These are phyloP conservation scores for Narcine bancroftii DNA, from an alignment of 2,113 vertebrate species.

Conservation along the genomic window DNA sequence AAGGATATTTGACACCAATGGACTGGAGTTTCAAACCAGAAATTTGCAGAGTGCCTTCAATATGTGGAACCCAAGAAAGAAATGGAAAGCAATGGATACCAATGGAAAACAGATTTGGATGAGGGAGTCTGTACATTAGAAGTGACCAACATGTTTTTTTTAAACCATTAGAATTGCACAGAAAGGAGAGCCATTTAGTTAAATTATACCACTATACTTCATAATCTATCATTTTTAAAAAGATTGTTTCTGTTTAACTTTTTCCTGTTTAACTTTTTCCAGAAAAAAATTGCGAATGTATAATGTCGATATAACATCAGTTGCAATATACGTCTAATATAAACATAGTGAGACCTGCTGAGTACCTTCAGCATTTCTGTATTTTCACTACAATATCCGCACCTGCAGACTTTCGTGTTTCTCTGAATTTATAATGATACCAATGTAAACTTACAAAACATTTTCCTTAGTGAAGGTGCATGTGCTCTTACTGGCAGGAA, in stretches of 20 bases:
- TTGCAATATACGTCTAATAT: too few relatives aligned
- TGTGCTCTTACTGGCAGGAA: background rate
- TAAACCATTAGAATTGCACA: background rate
- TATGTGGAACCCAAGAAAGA: background rate
- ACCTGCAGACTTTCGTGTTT: too few relatives aligned
- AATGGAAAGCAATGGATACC: background rate
- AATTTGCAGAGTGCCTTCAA: background rate
- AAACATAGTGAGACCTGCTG: too few relatives aligned
- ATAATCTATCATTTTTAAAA: background rate
- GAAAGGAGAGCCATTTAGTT: background rate
- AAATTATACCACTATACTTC: background rate
- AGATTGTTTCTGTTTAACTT: background rate
- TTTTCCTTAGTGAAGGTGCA: background rate
- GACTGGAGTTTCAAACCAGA: background rate
- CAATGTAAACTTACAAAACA: background rate
- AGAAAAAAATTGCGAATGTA: background rate
- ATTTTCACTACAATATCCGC: too few relatives aligned
- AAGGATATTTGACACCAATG: conserved; percentile 14
- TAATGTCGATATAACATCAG: too few relatives aligned
- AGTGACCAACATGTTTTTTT: background rate
- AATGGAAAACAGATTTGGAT: background rate
- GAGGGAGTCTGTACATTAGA: background rate
- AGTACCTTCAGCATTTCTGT: too few relatives aligned
- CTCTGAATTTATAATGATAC: background rate
- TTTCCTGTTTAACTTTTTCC: background rate